Evolutionary conservation across 2,888 invertebrate genomes (phyloP).

Genomic region (Drosophila bunnanda): DNA sequence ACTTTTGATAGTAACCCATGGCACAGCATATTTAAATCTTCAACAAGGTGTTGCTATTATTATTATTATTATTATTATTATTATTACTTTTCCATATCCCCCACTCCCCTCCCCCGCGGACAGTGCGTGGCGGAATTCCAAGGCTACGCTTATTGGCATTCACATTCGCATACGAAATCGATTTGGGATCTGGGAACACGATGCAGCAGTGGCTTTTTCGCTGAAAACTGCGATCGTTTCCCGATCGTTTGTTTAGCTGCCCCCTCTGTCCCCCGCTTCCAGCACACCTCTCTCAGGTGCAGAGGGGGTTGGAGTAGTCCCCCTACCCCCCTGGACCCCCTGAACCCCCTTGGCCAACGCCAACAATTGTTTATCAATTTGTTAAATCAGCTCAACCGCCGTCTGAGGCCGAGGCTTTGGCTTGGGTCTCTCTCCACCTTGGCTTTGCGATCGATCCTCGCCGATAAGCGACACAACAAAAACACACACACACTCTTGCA

Average conservation of each 20-base stretch:
- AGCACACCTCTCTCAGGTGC: slow-evolving; percentile 19
- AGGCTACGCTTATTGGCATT: slow-evolving; percentile 35
- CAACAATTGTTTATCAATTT: slow-evolving; percentile 82
- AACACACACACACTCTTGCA: slow-evolving; percentile 32
- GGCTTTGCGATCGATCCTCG: slow-evolving; percentile 73
- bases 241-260: slow-evolving; percentile 76
- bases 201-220: slow-evolving; percentile 20
- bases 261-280: not conserved
- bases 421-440: slow-evolving; percentile 15
- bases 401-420: slow-evolving; percentile 30
- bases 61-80: slow-evolving; percentile 8
- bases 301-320: not conserved
- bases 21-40: not conserved
- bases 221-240: slow-evolving; percentile 34
- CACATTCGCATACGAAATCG: slow-evolving; percentile 42
- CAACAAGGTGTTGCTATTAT: slow-evolving; percentile 3
- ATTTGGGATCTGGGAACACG: slow-evolving; percentile 39
- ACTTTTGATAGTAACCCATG: not conserved
- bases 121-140: slow-evolving; percentile 35
- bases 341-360: slow-evolving; percentile 62
- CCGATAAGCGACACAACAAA: slow-evolving; percentile 71
- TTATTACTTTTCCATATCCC: not conserved
- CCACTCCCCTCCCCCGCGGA: not conserved
- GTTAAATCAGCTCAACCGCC: slow-evolving; percentile 75
- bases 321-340: too few relatives aligned